Base-by-base conservation (phyloP, 2,797 vertebrate genomes). In the Astyanax mexicanus region DNA sequence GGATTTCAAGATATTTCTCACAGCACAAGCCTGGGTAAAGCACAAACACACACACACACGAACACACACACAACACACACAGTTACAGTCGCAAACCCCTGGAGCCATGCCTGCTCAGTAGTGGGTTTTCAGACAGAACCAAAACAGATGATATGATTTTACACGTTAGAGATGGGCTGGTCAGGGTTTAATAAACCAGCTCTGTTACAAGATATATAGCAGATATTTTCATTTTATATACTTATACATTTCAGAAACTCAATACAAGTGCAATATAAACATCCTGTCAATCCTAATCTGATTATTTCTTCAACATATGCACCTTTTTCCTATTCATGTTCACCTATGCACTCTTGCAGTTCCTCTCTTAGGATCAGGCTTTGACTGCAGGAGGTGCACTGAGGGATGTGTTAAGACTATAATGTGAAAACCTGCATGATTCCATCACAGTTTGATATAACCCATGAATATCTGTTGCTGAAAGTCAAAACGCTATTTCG, bases 1-100 rank as follows among this genome's bases (percentile, higher is more conserved):
- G 62, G 94, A 96, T 89, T 92, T 99, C 77, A 96, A 95, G 88
- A 84, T 96, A 86, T 99, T 99, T 87, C 96, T 99, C 67, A 99
- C 94, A 13, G 95, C 94, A 2, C 90, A 95, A 79, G 90, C 92
- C 52, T 91, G 85, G 91, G 94, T 95, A 92, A 93, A 57, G 60
- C 82, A 8, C 49, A 44, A 49, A 32, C 15, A 15, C 11, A 32
- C 35, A 52, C 11, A n/a, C 35, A 42, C 37, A 67, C 37, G 37
- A 29, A 49, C 23, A 27, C 25, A 25, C 9, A 51, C 27, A 42
- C 3, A 3, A 40, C 6, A 6, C 25, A 17, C 51, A 25, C 49
- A 19, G 57, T 72, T 61, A 27, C 32, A 61, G 29, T 51, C 25
- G 21, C 21, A 65, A 29, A 44, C 11, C 23, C 7, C 19, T n/a